Percentiles rank a stretch among this genome's conserved stretches.
phyloP scores from a whole-genome alignment of 1,140 invertebrate genomes.

The Eufriesea mexicana region DNA sequence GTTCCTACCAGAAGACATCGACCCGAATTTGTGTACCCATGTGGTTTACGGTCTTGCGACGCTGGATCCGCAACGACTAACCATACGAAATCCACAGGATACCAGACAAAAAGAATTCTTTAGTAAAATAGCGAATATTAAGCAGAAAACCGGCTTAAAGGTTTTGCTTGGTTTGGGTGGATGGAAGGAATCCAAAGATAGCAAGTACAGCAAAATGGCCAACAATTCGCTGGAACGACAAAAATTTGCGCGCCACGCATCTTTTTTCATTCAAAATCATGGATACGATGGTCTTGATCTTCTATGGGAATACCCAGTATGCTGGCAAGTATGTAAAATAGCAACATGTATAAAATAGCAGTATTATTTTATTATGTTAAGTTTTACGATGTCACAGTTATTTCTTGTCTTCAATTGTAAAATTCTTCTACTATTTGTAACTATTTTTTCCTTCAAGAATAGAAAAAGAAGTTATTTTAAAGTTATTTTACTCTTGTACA shows the following conservation, averaged over 20 bases:
- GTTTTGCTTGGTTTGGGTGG: conserved; percentile 92
- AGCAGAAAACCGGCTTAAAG: conserved; percentile 84
- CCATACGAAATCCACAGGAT: conserved; percentile 90
- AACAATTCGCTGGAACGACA: conserved; percentile 84
- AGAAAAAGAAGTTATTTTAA: no score
- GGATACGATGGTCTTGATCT: conserved; percentile 92
- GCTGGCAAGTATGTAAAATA: conserved; percentile 88
- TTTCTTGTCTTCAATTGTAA: no score
- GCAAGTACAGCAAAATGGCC: conserved; percentile 91
- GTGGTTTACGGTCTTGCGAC: conserved; percentile 94
- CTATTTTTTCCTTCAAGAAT: background rate
- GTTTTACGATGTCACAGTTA: background rate
- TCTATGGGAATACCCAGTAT: conserved; percentile 96
- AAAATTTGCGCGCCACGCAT: conserved; percentile 86
- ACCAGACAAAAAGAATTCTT: conserved; percentile 88
- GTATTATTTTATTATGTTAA: no score
- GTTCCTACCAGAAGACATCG: conserved; percentile 92
- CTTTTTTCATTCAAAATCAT: conserved; percentile 87
- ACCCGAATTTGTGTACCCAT: conserved; percentile 91
- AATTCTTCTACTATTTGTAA: background rate
- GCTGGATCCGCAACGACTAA: conserved; percentile 88
- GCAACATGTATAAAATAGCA: background rate
- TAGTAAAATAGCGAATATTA: conserved; percentile 75
- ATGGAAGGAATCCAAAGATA: conserved; percentile 92
- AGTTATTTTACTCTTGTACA: no score